Base-by-base conservation (phyloP, 2,888 invertebrate species). In the Drosophila vallismaia region DNA sequence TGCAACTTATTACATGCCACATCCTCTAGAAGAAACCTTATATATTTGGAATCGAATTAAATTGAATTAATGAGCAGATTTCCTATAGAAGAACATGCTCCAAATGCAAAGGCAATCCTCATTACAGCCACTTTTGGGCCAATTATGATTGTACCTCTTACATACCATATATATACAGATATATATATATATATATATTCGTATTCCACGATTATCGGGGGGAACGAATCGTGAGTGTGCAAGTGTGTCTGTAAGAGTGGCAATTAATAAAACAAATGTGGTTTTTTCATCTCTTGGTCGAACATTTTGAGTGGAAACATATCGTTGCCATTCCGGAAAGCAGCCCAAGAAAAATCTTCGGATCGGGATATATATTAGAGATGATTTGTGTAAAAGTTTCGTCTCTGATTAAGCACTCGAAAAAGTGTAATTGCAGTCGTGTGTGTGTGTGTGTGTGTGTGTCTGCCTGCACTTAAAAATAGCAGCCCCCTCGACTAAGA, bases 321-420 rank as follows among this genome's bases (percentile, higher is more conserved):
- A 84, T 62, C 77, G 73, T 57, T 67, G 28, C 28, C 28, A 19
- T 19, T 19, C 19, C 19, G 86, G 78, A 83, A 85, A 87, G 69
- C 36, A 19, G 28, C 6, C 24, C n/a, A 14, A 19, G 42, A 51
- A 60, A 60, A 72, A 33, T 40, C 14, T 33, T 33, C 10, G 26
- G 2, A 19, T 19, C 19, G 29, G 46, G 51, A 19, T 19, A 14
- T 12, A 66, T 66, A 66, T 64, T 29, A 14, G 31, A 5, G 40
- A 86, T 84, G 84, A 84, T 88, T 84, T 84, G 86, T 82, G 87
- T 82, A 84, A 86, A 77, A 73, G 68, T 82, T 70, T 72, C 71
- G 62, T 69, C 66, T 83, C 74, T 84, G 84, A 84, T 84, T 84
- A 84, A 84, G 84, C 88, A 84, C 84, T 84, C 88, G 86, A 77